phyloP scores from a whole-genome alignment of 2,797 vertebrate species.

The Parambassis ranga region DNA sequence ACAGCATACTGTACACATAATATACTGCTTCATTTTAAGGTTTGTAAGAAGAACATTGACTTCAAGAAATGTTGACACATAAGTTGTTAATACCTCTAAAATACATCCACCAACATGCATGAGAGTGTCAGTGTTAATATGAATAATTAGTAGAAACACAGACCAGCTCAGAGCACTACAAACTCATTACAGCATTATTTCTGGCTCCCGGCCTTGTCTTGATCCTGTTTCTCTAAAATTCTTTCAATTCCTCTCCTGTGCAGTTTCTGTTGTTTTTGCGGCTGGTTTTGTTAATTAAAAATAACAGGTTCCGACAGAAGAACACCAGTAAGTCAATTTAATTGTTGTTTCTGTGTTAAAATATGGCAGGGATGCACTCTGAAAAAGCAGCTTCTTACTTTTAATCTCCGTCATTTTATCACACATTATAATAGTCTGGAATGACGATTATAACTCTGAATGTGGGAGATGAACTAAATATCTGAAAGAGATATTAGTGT shows the following conservation, averaged over 20 bases:
- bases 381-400: neutral
- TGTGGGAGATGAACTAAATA: neutral
- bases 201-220: neutral
- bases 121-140: neutral
- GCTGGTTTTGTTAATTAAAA: constrained; percentile 1
- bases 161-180: neutral
- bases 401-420: neutral
- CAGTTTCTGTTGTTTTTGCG: neutral
- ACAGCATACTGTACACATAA: too few relatives aligned
- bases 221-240: neutral
- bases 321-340: neutral
- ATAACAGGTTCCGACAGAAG: neutral
- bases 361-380: neutral
- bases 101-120: neutral
- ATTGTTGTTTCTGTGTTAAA: neutral
- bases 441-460: too few relatives aligned
- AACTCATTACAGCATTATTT: constrained; percentile 4
- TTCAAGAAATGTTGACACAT: too few relatives aligned
- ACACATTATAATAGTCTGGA: neutral
- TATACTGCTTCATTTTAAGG: too few relatives aligned
- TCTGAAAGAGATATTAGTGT: constrained; percentile 19
- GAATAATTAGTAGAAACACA: neutral
- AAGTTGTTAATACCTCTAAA: too few relatives aligned
- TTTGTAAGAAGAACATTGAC: too few relatives aligned
- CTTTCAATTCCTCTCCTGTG: neutral